phyloP scores from a whole-genome alignment of 2,113 vertebrate species.

The Lophochroa leadbeateri region DNA sequence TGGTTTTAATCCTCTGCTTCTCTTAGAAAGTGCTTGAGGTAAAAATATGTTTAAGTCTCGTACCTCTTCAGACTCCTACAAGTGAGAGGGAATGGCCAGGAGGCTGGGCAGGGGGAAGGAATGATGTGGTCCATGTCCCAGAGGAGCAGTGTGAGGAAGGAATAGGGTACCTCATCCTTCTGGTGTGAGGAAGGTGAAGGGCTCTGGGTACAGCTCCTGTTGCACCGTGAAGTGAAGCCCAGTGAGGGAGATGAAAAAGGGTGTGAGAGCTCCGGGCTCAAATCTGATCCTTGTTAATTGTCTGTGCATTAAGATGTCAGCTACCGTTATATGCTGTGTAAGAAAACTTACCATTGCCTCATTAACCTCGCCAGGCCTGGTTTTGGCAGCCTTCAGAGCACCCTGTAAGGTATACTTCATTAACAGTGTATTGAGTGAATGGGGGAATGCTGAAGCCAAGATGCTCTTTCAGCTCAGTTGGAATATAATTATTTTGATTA shows the following conservation, averaged over 20 bases:
- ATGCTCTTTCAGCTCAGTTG: background rate
- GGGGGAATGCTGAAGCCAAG: background rate
- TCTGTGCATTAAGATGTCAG: background rate
- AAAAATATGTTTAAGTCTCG: background rate
- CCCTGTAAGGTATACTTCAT: background rate
- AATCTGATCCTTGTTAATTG: background rate
- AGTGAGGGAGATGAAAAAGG: accelerated
- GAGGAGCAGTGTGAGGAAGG: background rate
- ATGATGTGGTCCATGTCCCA: background rate
- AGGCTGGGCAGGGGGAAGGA: background rate
- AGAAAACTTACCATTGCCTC: background rate
- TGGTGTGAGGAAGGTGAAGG: background rate
- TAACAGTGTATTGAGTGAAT: background rate
- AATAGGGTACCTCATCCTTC: background rate
- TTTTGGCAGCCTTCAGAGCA: background rate
- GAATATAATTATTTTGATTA: background rate
- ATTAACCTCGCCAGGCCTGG: background rate
- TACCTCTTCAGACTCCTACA: background rate
- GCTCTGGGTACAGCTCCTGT: background rate
- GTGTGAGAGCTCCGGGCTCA: background rate
- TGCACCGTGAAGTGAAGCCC: accelerated
- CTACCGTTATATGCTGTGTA: accelerated
- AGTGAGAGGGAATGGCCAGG: background rate
- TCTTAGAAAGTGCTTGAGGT: background rate
- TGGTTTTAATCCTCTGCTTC: background rate